Base-by-base conservation (phyloP, 2,113 vertebrate genomes). In the Chionodraco myersi region DNA sequence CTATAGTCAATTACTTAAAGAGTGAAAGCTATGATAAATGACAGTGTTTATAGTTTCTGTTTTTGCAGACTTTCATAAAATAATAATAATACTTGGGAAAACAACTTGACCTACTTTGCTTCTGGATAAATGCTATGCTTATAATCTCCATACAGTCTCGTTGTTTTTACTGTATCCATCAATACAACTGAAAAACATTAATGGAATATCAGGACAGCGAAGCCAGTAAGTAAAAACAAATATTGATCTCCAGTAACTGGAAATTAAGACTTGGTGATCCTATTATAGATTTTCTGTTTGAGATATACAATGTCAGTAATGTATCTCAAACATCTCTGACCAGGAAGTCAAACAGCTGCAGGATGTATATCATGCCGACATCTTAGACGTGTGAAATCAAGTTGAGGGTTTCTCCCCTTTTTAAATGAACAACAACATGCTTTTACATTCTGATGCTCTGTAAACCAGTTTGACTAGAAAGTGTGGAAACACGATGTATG, bases 281-380 rank as follows among this genome's bases (percentile, higher is more conserved):
- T 26, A 2, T 54, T 34, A 16, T 14, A 59, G 26, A 41, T 16
- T 18, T 16, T 60, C 16, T 10, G 8, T 36, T 60, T 62, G 18
- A 62, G 18, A 62, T 48, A 30, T 57, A 18, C 12, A n/a, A 71
- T 15, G 10, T 61, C 21, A 8, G 12, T 53, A 62, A 73, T n/a
- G 54, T 30, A 30, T 30, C 30, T 30, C 30, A 30, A 30, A 4
- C 30, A 30, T 54, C 12, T 59, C 18, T 18, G 23, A 58, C 23
- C 45, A 61, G n/a, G 54, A 36, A 58, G 16, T 67, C 41, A 21
- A 51, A 49, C 56, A 77, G 56, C 56, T 77, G 34, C 56, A 49
- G 53, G 53, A 51, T 58, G 58, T 34, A 7, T 61, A 30, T 41
- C n/a, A 2, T 61, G 59, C 16, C 41, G 45, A 47, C 45, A 21